Evolutionary conservation across 2,113 vertebrate genomes (phyloP).

Genomic region (Recurvirostra avosetta): DNA sequence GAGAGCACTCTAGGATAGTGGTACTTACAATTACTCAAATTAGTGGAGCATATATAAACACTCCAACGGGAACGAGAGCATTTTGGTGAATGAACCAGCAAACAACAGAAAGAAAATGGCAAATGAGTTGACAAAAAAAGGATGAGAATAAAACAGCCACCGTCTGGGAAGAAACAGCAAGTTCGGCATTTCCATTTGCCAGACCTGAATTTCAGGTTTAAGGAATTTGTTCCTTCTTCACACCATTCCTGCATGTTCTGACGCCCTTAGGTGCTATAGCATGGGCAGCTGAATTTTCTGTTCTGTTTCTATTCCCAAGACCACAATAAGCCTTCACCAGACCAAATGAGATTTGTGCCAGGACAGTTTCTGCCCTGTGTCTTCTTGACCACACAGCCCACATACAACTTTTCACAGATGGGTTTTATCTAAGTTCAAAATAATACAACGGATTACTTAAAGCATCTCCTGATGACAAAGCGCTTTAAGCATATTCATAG

Average conservation of each 20-base stretch:
- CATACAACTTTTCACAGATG: neutral
- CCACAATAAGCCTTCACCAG: neutral
- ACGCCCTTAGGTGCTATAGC: neutral
- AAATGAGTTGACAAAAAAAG: neutral
- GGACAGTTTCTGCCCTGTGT: neutral
- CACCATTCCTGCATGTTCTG: neutral
- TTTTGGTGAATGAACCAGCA: constrained; percentile 13
- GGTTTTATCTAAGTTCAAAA: neutral
- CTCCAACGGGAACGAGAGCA: neutral
- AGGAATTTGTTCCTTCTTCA: neutral
- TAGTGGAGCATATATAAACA: neutral
- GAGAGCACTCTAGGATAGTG: neutral
- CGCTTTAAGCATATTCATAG: neutral
- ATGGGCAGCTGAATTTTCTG: neutral
- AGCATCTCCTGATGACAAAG: constrained; percentile 11
- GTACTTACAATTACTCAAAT: neutral
- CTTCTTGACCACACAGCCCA: neutral
- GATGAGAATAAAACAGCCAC: neutral
- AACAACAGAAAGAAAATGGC: neutral
- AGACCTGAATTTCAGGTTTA: neutral
- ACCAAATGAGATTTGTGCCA: neutral
- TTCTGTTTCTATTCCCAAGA: neutral
- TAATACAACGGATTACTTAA: neutral
- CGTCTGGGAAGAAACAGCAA: neutral
- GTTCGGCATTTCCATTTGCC: neutral